Base-by-base conservation (phyloP, 2,888 invertebrate genomes). In the Agrotis exclamationis region DNA sequence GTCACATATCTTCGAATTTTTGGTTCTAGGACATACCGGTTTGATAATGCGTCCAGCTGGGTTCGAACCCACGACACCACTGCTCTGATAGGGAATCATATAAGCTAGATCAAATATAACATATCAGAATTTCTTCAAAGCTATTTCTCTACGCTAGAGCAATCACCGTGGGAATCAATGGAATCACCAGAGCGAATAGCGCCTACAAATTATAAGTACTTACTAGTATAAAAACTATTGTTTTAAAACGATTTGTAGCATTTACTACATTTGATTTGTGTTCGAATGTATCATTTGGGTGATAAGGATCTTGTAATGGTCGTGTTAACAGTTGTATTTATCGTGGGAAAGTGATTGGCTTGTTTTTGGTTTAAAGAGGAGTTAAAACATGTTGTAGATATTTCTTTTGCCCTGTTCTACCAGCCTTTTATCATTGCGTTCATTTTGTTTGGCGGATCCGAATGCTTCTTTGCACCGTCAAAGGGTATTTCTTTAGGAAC, bases 221-320 rank as follows among this genome's bases (percentile, higher is more conserved):
- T 71, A 62, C 58, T 44, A 54, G 63, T 59, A n/a, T n/a, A 72
- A 66, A 47, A 82, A 73, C 57, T 57, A 82, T 79, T 78, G 82
- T 79, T 78, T 68, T 54, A 70, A 54, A 73, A 70, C 74, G 56
- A 82, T 78, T 78, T 73, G 82, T 82, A 58, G 24, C 57, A 53
- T 64, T 70, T 24, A 59, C 20, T 69, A 13, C 39, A 62, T 69
- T 80, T 59, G 74, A 82, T 79, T 78, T 73, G 58, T 63, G 48
- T 74, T 44, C 54, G 14, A 51, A 44, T 66, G 51, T 81, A 84
- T 83, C 71, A 83, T 84, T 83, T 72, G 50, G 9, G 16, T 65
- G 84, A 84, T 84, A 78, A 74, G 16, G 47, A 84, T 84, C 84
- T 80, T 57, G 66, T 80, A 78, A 74, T 70, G 24, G 63, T 4